phyloP scores from a whole-genome alignment of 2,888 invertebrate genomes.

The Catocala nupta region DNA sequence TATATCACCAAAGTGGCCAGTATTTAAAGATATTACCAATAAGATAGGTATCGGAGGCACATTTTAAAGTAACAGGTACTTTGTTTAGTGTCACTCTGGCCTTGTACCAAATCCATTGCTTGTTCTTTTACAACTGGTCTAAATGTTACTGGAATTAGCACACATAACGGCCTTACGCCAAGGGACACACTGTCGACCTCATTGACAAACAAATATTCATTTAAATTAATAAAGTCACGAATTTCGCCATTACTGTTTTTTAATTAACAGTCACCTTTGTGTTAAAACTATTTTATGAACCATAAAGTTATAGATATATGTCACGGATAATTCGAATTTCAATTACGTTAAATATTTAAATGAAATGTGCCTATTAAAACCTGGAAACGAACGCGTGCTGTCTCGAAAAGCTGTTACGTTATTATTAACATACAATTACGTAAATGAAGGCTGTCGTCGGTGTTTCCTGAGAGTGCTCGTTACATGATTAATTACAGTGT shows the following conservation, averaged over 20 bases:
- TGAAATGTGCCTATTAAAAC: conserved; percentile 12
- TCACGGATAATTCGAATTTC: conserved; percentile 14
- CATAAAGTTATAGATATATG: conserved; percentile 13
- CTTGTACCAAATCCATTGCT: conserved; percentile 62
- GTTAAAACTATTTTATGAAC: conserved; percentile 6
- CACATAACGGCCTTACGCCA: conserved; percentile 48
- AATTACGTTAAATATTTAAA: conserved; percentile 14
- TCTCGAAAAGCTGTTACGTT: conserved; percentile 25
- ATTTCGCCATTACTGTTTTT: conserved; percentile 13
- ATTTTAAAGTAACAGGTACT: conserved; percentile 39
- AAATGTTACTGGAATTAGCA: conserved; percentile 64
- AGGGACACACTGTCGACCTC: conserved; percentile 43
- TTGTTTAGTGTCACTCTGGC: conserved; percentile 54
- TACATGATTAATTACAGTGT: conserved; percentile 36
- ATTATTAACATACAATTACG: conserved; percentile 40
- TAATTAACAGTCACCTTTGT: conserved; percentile 21
- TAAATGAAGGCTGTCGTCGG: conserved; percentile 38
- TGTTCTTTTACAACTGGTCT: conserved; percentile 56
- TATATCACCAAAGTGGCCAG: background rate
- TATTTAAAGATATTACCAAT: background rate
- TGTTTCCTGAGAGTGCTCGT: conserved; percentile 36
- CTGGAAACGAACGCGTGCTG: conserved; percentile 21
- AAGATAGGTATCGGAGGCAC: conserved; percentile 12
- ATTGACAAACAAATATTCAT: conserved; percentile 20
- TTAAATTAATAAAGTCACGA: conserved; percentile 23